Conservation (phyloP, 1,140 invertebrate species). For the Teleopsis dalmanni region DNA sequence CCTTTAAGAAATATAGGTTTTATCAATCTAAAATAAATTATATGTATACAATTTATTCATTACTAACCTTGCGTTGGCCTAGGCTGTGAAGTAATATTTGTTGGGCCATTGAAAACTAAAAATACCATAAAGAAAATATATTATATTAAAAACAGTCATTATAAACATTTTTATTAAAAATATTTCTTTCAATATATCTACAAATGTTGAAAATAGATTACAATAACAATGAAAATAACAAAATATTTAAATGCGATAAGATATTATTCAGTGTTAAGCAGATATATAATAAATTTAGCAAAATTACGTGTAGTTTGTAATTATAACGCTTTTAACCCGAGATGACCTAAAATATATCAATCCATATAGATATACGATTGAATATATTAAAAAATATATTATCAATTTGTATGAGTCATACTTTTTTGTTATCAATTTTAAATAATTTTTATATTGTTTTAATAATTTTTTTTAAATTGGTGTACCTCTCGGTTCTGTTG, state of each 20-base stretch:
- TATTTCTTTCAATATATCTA: no score
- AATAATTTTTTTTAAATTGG: background rate
- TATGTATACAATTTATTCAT: background rate
- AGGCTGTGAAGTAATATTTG: slow-evolving; percentile 36
- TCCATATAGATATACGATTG: background rate
- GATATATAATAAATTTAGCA: no score
- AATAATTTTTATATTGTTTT: background rate
- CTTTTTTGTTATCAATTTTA: background rate
- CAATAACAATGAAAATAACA: no score
- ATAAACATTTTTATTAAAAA: no score
- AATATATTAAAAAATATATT: background rate
- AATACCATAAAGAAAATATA: no score
- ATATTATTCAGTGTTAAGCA: no score
- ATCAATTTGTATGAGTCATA: background rate
- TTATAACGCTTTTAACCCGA: no score
- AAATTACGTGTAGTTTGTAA: no score
- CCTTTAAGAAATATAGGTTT: slow-evolving; percentile 9
- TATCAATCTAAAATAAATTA: background rate
- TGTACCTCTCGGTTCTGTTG: slow-evolving; percentile 30
- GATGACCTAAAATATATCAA: no score
- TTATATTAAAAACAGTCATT: no score
- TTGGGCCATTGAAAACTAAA: slow-evolving; percentile 35
- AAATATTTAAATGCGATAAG: no score
- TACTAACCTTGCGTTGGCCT: slow-evolving; percentile 7
- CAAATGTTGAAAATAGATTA: no score